These are phyloP conservation scores for Rhinichthys klamathensis DNA, from an alignment of 2,113 vertebrate genomes.

Conservation along the genomic window DNA sequence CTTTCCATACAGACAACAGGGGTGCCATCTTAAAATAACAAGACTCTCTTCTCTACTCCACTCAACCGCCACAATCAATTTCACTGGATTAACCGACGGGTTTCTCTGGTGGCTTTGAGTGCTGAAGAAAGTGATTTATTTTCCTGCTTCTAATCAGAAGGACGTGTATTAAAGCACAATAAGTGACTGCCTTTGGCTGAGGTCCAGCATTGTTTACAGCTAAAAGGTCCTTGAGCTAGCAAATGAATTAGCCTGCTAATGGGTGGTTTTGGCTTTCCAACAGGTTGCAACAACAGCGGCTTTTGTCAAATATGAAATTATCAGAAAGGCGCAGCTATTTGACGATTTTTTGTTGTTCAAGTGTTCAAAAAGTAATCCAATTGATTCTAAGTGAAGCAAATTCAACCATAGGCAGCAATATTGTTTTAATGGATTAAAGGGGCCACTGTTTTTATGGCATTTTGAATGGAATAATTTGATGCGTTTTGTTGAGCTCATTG, in stretches of 20 bases:
- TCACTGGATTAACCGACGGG: conserved; percentile 27
- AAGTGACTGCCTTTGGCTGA: conserved; percentile 55
- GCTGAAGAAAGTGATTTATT: conserved; percentile 45
- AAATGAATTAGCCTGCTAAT: conserved; percentile 60
- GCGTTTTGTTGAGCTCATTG: conserved; percentile 40
- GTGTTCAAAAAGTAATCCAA: conserved; percentile 25
- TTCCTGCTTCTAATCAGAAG: conserved; percentile 63
- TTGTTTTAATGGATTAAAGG: conserved; percentile 40
- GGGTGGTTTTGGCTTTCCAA: conserved; percentile 61
- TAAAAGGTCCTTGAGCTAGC: conserved; percentile 56
- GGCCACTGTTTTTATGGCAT: conserved; percentile 20
- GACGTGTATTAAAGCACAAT: conserved; percentile 48
- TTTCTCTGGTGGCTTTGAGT: conserved; percentile 46
- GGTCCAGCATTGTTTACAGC: conserved; percentile 71
- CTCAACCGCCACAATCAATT: conserved; percentile 46
- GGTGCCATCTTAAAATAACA: conserved; percentile 57
- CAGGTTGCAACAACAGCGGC: conserved; percentile 60
- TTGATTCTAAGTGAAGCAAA: conserved; percentile 19
- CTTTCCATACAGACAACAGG: conserved; percentile 49
- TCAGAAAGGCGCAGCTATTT: conserved; percentile 49
- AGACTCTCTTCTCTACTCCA: conserved; percentile 23
- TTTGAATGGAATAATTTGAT: conserved; percentile 46
- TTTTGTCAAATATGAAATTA: conserved; percentile 43
- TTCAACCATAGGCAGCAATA: conserved; percentile 9
- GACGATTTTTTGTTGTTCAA: conserved; percentile 29